Percentiles rank a stretch among this genome's conserved stretches.
phyloP scores from a whole-genome alignment of 2,113 vertebrate genomes.

The Malurus melanocephalus region DNA sequence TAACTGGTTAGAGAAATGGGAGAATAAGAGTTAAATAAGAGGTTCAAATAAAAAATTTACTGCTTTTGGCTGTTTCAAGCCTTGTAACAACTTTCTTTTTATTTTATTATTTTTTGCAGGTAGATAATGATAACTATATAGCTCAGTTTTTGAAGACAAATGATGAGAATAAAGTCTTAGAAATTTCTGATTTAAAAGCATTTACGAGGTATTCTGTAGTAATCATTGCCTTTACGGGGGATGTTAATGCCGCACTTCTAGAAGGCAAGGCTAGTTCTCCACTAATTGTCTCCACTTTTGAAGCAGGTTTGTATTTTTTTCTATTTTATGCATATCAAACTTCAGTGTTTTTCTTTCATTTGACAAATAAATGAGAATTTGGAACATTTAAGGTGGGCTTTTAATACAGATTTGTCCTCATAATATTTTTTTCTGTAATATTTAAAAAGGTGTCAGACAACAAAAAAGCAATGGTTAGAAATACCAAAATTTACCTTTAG shows the following conservation, averaged over 20 bases:
- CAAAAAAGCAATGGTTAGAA: neutral
- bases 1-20: neutral
- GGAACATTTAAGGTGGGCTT: neutral
- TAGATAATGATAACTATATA: constrained; percentile 79
- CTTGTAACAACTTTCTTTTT: neutral
- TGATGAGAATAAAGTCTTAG: constrained; percentile 75
- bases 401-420: neutral
- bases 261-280: constrained; percentile 82
- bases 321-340: neutral
- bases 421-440: neutral
- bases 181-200: constrained; percentile 83
- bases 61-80: neutral
- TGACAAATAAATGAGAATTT: neutral
- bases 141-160: constrained; percentile 75
- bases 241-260: constrained; percentile 64
- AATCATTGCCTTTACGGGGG: constrained; percentile 86
- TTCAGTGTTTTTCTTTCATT: neutral
- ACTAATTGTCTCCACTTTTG: constrained; percentile 81
- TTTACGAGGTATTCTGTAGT: constrained; percentile 87
- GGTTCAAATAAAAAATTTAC: neutral
- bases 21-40: neutral
- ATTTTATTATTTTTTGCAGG: constrained; percentile 61
- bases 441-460: neutral
- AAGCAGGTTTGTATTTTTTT: constrained; percentile 79
- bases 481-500: neutral